Evolutionary conservation across 2,888 invertebrate genomes (phyloP), one percentile per base, ranked within the genome.

Genomic region (Tachystola acroxantha): DNA sequence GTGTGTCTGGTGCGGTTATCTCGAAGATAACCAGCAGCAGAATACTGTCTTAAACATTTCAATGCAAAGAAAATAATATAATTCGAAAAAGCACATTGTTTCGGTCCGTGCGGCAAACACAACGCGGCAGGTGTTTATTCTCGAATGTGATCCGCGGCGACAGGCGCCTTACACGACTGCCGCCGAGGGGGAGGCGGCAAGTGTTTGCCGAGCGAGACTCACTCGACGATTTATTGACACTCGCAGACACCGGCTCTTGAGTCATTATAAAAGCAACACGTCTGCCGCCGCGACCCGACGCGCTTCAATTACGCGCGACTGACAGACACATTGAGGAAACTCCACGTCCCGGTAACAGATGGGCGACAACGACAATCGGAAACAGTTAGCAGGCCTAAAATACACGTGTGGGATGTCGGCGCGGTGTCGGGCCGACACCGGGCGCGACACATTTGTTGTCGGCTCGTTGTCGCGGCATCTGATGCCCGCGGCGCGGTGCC

Each of bases 371-470:
- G 34, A 36, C 46, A 38, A 46, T 50, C 43, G 46, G 41, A 37
- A 40, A 45, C 40, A 43, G 49, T 46, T 50, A 45, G 41, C 40
- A 48, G 49, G 52, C 56, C 46, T 39, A 42, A 58, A 55, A 56
- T 53, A 53, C 50, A 41, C 45, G 43, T 42, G 43, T 48, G 42
- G 39, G 36, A 39, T 20, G n/a, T 30, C 32, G 34, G 28, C 25
- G n/a, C 36, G 22, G 11, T 45, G 53, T 58, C 58, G 64, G 66
- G 65, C 62, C 66, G 74, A 69, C 71, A 43, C 42, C 31, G 26
- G 42, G 44, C 31, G 59, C 59, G 64, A 61, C 62, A 54, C 50
- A 6, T 16, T 6, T 3, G 16, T 16, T 16, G 16, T 16, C 57
- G 66, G 61, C 63, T 61, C 65, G 65, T 62, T 67, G 73, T 67